Base-by-base conservation (phyloP, 1,140 invertebrate genomes). In the Saccostrea cuccullata region DNA sequence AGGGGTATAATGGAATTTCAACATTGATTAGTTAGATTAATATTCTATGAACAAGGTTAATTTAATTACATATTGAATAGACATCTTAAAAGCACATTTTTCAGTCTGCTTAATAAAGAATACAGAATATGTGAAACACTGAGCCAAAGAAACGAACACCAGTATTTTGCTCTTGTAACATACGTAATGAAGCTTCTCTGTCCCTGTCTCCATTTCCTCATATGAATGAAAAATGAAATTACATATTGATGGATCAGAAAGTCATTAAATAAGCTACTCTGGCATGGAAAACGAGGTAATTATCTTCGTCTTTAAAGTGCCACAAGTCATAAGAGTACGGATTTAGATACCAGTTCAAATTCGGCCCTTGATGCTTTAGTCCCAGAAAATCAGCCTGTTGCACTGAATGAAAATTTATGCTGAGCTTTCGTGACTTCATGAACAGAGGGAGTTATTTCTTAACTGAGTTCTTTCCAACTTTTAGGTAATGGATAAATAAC, bases 261-360 rank as follows among this genome's bases (percentile, higher is more conserved):
- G 30, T 77, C 70, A 77, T 77, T 36, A 77, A 36, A 77, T 36
- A 12, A 77, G 26, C 70, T 30, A 77, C 70, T 77, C 23, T 77
- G 26, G 70, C 70, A 77, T 30, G 26, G 70, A 30, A 77, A 77
- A 77, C 26, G 70, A 36, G 13, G 70, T 77, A 77, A 77, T 77
- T 77, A 30, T 30, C 70, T 77, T 36, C 5, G 13, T 30, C 17
- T 64, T 64, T 64, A 17, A 20, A 17, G n/a, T 64, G 58, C 13
- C 58, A 64, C 58, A 64, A 64, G 13, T 64, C 13, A 20, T 17
- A 64, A 60, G n/a, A 64, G 17, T 64, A 64, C 17, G 15, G n/a
- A 6, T 3, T 20, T 64, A 20, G 58, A 64, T 64, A n/a, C 17
- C 0, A 64, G n/a, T 17, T 47, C 5, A 64, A 64, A n/a, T 64